Conservation (phyloP, 2,797 vertebrate genomes). For the Muraenolepis orangiensis region DNA sequence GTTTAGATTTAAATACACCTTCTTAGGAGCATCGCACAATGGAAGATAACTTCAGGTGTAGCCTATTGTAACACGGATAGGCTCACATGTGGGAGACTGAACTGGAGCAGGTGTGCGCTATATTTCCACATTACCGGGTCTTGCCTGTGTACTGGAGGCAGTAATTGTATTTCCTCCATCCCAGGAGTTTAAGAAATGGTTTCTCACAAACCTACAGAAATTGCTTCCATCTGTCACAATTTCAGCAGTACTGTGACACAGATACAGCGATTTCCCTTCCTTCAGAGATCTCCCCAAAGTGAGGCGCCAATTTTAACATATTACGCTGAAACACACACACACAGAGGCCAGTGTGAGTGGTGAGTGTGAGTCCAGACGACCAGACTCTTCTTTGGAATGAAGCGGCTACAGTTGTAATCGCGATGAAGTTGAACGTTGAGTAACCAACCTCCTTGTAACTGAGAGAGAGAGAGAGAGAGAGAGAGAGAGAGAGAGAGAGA, state of each 20-base stretch:
- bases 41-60: not conserved
- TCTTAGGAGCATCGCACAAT: not conserved
- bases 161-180: constrained; percentile 55
- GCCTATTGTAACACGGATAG: constrained; percentile 32
- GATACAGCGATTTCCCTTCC: constrained; percentile 39
- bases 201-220: constrained; percentile 51
- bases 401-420: constrained; percentile 61
- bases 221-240: constrained; percentile 70
- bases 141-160: constrained; percentile 36
- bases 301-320: constrained; percentile 37
- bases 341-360: no score
- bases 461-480: no score
- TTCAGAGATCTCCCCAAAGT: constrained; percentile 35
- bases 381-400: not conserved
- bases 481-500: no score
- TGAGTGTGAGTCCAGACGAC: no score
- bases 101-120: constrained; percentile 35
- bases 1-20: no score
- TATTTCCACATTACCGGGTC: constrained; percentile 27
- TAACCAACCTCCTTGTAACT: constrained; percentile 57
- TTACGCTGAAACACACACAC: constrained; percentile 47
- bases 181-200: constrained; percentile 55
- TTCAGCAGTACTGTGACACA: constrained; percentile 57
- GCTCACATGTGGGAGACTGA: constrained; percentile 25
- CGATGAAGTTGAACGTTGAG: constrained; percentile 62